phyloP scores from a whole-genome alignment of 2,888 invertebrate species.

The Horisme vitalbata region DNA sequence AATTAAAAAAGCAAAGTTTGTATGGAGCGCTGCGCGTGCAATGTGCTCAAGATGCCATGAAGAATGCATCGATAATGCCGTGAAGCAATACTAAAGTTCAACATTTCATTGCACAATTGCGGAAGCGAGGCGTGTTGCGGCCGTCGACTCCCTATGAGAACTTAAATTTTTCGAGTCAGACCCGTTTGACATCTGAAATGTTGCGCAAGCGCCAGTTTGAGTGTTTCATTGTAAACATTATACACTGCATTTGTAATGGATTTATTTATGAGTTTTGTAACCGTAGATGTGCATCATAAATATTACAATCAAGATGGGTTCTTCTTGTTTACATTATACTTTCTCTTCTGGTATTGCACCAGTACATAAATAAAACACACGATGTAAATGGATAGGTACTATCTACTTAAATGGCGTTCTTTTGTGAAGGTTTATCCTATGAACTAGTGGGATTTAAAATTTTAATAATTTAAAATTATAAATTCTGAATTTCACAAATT shows the following conservation, averaged over 20 bases:
- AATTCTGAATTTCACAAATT: too few species aligned
- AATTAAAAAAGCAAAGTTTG: constrained; percentile 15
- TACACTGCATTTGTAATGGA: constrained; percentile 53
- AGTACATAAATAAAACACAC: not conserved
- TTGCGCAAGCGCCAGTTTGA: constrained; percentile 55
- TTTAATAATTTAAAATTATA: too few species aligned
- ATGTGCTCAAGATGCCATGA: constrained; percentile 20
- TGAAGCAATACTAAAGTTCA: constrained; percentile 57
- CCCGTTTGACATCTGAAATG: constrained; percentile 66
- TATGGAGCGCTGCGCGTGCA: not conserved
- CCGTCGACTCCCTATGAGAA: constrained; percentile 56
- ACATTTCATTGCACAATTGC: constrained; percentile 68
- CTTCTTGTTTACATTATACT: constrained; percentile 30
- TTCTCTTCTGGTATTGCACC: constrained; percentile 24
- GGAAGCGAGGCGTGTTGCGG: constrained; percentile 51
- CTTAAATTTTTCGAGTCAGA: constrained; percentile 60
- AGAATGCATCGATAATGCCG: constrained; percentile 41
- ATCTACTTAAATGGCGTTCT: too few species aligned
- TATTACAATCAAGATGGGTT: constrained; percentile 33
- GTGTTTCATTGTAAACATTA: constrained; percentile 51
- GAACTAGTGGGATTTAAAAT: too few species aligned
- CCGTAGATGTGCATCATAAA: constrained; percentile 41
- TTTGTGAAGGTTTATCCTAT: too few species aligned
- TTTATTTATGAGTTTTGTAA: constrained; percentile 55
- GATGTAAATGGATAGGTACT: too few species aligned